Evolutionary conservation across 2,797 vertebrate genomes (phyloP), one percentile per base, ranked within the genome.

Genomic region (Momotus momota): DNA sequence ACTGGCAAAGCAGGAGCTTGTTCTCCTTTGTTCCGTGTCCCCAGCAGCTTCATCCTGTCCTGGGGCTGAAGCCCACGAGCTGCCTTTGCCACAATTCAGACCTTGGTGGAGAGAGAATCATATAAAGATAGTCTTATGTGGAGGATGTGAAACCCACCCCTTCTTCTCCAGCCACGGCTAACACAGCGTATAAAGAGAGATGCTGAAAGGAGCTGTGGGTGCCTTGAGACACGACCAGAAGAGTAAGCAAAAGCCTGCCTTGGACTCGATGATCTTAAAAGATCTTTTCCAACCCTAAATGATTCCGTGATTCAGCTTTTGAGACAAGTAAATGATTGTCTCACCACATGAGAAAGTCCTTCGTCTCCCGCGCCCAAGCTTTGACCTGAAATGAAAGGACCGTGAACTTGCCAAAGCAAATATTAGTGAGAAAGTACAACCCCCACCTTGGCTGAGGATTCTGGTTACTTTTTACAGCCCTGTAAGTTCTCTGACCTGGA

Each of bases 121-220:
- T 2, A 11, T n/a, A 54, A 87, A 70, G 0, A 0, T 3, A 7
- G 22, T 29, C 17, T 43, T 4, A n/a, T n/a, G 15, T 45, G 21
- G 19, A 35, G 41, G 41, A 5, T 6, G 55, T 35, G 41, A 77
- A 92, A 60, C 31, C 54, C 71, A 31, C 14, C 21, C 27, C 3
- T n/a, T 48, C 86, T 51, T 61, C 60, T 78, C 71, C 54, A 67
- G 43, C 29, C 3, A 2, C 9, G 9, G 15, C 49, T 58, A 62
- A 9, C 26, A 21, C 14, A 12, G 38, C 5, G 0, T 18, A 7
- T 15, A 64, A 38, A 70, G 62, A 31, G 1, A n/a, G 51, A 4
- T 46, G 27, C 19, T 45, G 27, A 19, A 81, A 41, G 35, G 19
- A 70, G 51, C 55, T 57, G 19, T 9, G 25, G 49, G 14, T 58